Evolutionary conservation across 2,888 invertebrate genomes (phyloP), one percentile per base, ranked within the genome.

Genomic region (Malacosoma neustria): DNA sequence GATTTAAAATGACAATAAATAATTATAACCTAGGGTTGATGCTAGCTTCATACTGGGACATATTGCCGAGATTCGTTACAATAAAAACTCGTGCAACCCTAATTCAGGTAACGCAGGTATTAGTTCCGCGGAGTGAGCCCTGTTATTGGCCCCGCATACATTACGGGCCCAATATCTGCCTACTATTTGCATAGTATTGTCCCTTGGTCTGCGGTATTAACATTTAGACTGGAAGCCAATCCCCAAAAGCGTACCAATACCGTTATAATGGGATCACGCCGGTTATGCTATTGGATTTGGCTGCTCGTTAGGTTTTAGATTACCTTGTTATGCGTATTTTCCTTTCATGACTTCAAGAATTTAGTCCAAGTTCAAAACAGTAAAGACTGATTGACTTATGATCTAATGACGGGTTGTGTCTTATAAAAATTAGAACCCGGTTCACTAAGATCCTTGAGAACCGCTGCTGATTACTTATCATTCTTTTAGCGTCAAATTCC

Each of bases 181-280:
- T 51, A 45, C 51, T 69, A 76, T 77, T 77, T 73, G 75, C 77
- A 77, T 80, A 76, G 69, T 70, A 72, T 75, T 75, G 73, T 69
- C 62, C 60, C 49, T 41, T 54, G 49, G 57, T 49, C 57, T 22
- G 45, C 51, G 57, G 61, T 59, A 73, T 77, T 74, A 74, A 68
- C 76, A 75, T 77, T 74, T 72, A 74, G 68, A 76, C 60, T 64
- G 62, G 64, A 60, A 45, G 46, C 48, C 45, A 52, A 51, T 54
- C 52, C 55, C 53, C 41, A 45, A 47, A 58, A 55, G 43, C 56
- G 46, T 52, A 48, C 51, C 43, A 48, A 54, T 52, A 48, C 54
- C 50, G 49, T 49, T 49, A 46, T 47, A 45, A 53, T 54, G 41
- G 48, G 46, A 48, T 46, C 33, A 36, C 30, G n/a, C 30, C 36